These are phyloP conservation scores for Camponotus floridanus DNA, from an alignment of 1,140 invertebrate species.

Conservation along the genomic window DNA sequence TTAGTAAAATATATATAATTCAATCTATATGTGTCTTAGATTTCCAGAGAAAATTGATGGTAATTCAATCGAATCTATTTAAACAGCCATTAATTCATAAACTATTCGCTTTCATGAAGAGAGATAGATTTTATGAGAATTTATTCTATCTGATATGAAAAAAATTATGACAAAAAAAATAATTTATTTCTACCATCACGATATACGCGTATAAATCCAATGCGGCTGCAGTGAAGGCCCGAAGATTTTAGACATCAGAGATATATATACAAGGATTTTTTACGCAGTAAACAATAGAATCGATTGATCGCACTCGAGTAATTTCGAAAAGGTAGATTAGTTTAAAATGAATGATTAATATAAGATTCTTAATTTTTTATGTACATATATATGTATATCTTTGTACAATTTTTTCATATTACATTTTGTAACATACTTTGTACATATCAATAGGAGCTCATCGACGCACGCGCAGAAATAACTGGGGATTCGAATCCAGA, in stretches of 20 bases:
- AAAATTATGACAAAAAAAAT: no score
- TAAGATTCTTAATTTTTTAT: neutral
- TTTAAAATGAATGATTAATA: neutral
- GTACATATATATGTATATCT: no score
- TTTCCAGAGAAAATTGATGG: no score
- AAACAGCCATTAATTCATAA: no score
- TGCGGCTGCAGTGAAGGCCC: no score
- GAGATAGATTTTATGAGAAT: no score
- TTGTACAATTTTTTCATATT: neutral
- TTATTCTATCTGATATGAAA: no score
- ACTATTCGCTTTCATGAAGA: no score
- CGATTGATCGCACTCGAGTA: neutral
- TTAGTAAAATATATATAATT: no score
- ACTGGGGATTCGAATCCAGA: slow-evolving; percentile 67
- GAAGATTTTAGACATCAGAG: neutral
- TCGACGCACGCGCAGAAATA: slow-evolving; percentile 73
- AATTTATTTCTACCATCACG: no score
- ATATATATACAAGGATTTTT: neutral
- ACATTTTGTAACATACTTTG: slow-evolving; percentile 30
- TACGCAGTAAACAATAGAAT: neutral
- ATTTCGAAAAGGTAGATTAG: neutral
- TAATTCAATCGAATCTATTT: no score
- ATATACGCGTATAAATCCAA: neutral
- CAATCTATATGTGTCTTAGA: no score
- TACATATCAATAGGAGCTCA: slow-evolving; percentile 75